A percentile compares a stretch with the other conserved stretches of the same genome.
Evolutionary conservation across 2,113 vertebrate genomes (phyloP).

Genomic region (Entomyzon cyanotis): DNA sequence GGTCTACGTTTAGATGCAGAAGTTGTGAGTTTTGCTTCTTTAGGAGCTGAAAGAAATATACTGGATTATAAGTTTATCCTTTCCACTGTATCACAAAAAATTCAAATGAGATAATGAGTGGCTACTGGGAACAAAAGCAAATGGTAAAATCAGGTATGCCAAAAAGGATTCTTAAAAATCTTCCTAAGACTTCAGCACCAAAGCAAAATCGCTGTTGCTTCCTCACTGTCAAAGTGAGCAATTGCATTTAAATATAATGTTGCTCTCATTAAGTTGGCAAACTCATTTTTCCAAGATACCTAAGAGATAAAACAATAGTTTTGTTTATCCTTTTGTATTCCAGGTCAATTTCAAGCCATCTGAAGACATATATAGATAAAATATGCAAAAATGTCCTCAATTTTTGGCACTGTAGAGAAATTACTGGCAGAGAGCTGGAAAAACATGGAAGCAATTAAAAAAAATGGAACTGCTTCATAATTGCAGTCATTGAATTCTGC

Average conservation of each 20-base stretch:
- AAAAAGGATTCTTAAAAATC: background rate
- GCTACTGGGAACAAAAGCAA: background rate
- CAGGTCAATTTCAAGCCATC: background rate
- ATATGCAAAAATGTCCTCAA: background rate
- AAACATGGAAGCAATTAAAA: background rate
- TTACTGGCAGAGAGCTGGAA: background rate
- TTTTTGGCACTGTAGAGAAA: background rate
- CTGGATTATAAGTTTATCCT: constrained; percentile 15
- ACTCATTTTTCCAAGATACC: background rate
- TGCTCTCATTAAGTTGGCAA: background rate
- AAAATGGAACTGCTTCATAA: background rate
- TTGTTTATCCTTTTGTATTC: background rate
- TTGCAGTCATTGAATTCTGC: background rate
- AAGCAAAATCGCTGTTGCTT: background rate
- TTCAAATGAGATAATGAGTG: background rate
- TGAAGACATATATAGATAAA: background rate
- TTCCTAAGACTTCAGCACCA: background rate
- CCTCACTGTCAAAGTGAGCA: background rate
- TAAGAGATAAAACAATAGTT: background rate
- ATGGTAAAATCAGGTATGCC: background rate
- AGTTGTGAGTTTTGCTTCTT: constrained; percentile 61
- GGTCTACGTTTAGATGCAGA: constrained; percentile 71
- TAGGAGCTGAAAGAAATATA: constrained; percentile 76
- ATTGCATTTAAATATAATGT: background rate
- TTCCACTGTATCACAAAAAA: background rate